Evolutionary conservation across 2,113 vertebrate genomes (phyloP).

Genomic region (Sardina pilchardus): DNA sequence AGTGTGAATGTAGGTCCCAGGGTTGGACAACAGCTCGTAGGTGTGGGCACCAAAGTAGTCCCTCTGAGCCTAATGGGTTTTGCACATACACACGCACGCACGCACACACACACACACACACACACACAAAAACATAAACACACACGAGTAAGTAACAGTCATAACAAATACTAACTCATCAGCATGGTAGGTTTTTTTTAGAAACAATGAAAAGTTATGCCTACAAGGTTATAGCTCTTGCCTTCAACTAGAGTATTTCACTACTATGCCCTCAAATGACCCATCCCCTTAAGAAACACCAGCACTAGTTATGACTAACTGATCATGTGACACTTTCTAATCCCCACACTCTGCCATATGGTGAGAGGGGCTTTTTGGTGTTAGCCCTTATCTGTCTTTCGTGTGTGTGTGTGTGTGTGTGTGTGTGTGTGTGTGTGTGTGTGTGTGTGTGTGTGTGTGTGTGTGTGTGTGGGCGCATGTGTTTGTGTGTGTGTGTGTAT

Average conservation of each 20-base stretch:
- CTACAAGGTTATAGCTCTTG: neutral
- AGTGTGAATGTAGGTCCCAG: conserved; percentile 86
- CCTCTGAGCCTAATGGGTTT: conserved; percentile 83
- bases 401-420: neutral
- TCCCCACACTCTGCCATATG: conserved; percentile 34
- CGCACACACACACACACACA: neutral
- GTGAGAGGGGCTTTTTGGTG: neutral
- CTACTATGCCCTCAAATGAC: neutral
- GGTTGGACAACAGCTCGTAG: conserved; percentile 84
- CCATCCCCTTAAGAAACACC: neutral
- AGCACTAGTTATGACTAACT: neutral
- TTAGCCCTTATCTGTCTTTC: neutral
- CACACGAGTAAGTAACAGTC: neutral
- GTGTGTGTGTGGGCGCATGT: no score
- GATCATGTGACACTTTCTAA: conserved; percentile 1
- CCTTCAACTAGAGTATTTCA: neutral
- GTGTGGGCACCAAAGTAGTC: conserved; percentile 98
- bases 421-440: neutral
- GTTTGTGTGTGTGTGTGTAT: neutral
- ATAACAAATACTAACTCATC: neutral
- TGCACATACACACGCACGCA: neutral
- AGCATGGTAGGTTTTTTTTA: neutral
- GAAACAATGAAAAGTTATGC: neutral
- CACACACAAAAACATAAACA: neutral
- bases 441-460: neutral